Conservation (phyloP, 92 coral and sea anemone species). For the Epizoanthus ramosus region DNA sequence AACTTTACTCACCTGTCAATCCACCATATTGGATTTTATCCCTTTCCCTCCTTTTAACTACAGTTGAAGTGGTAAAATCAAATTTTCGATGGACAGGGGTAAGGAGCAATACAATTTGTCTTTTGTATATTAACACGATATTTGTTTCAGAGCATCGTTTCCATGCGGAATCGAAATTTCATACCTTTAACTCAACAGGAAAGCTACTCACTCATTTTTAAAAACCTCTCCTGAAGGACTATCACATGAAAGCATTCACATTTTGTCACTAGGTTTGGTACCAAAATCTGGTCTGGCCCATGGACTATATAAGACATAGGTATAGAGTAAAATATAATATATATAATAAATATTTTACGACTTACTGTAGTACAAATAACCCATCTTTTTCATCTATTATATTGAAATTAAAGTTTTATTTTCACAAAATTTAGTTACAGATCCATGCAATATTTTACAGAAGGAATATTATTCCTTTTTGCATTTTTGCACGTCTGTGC, state of each 20-base stretch:
- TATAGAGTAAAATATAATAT: no score
- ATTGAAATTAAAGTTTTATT: no score
- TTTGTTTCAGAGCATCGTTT: constrained; percentile 24
- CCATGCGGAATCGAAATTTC: constrained; percentile 15
- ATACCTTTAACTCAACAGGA: not conserved
- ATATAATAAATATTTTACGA: no score
- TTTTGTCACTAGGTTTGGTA: constrained; percentile 57
- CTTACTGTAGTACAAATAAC: no score
- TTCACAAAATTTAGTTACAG: no score
- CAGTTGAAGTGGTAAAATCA: not conserved
- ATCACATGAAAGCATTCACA: constrained; percentile 44
- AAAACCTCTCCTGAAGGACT: constrained; percentile 18
- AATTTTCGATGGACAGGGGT: constrained; percentile 18
- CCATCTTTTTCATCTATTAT: no score
- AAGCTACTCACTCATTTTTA: constrained; percentile 19
- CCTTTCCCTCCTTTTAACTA: not conserved
- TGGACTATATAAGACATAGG: no score
- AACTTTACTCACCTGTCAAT: constrained; percentile 36
- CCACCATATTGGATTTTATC: constrained; percentile 54
- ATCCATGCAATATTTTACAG: no score
- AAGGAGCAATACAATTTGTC: constrained; percentile 4
- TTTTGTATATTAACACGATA: not conserved
- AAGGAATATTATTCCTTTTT: no score
- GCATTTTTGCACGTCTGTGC: no score
- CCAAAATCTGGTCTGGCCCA: constrained; percentile 52